Evolutionary conservation across 2,888 invertebrate species (phyloP), one percentile per base, ranked within the genome.

Genomic region (Thera obeliscata): DNA sequence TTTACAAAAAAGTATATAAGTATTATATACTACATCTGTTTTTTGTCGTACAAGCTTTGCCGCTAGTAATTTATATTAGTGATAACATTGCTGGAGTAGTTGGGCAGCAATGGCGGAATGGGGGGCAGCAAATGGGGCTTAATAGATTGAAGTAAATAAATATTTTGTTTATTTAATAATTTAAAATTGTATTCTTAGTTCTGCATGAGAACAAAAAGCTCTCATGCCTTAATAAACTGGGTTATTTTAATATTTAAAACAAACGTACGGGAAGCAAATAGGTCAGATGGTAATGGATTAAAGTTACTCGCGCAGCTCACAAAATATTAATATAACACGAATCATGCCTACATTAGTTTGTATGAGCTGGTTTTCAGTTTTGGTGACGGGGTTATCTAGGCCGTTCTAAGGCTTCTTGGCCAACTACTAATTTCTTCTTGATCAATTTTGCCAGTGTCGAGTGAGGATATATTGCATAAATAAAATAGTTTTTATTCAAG

Each of bases 201-300:
- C 7, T 50, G 22, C 7, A 22, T 50, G 50, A 50, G 41, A 36
- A 41, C 12, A 22, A 22, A 22, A 22, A 12, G 38, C 38, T 36
- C 12, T 38, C 50, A 33, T 60, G 54, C 54, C 56, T 59, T 59
- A 55, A 55, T 55, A 2, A 56, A 59, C 59, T 55, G 38, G 54
- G 50, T 46, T 60, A 50, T 60, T 38, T 59, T 36, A 22, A 52
- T 67, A 67, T 62, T 66, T 49, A 49, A 54, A 7, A 55, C 64
- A 49, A 57, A 56, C 52, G 22, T 48, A 62, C 43, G 43, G 38
- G 46, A 43, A 38, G 52, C 11, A 64, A 64, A 64, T 64, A 56
- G 64, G 67, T 61, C 67, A 67, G 41, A 48, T 60, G 50, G 43
- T 64, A 67, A 64, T 67, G 50, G 64, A 64, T 67, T 61, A 67